phyloP scores from a whole-genome alignment of 2,888 invertebrate species.

The Drosophila neotestacea region DNA sequence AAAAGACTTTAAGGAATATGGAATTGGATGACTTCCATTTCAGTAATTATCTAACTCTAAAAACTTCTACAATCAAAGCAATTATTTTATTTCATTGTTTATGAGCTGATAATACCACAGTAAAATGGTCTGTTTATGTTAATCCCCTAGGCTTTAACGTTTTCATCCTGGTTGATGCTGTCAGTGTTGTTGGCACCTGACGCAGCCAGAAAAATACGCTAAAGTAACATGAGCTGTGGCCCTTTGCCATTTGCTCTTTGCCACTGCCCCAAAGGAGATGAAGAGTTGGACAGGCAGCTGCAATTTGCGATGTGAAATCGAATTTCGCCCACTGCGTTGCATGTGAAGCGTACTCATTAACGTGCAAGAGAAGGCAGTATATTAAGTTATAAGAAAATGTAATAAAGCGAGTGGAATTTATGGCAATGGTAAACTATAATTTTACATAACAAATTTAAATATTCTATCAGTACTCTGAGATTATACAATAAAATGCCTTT shows the following conservation, averaged over 20 bases:
- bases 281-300: constrained; percentile 28
- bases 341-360: constrained; percentile 26
- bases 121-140: background rate
- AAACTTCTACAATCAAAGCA: background rate
- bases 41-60: background rate
- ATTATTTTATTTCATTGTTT: background rate
- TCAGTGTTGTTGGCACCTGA: constrained; percentile 38
- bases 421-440: background rate
- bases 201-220: constrained; percentile 17
- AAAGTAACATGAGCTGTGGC: constrained; percentile 52
- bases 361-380: background rate
- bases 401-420: background rate
- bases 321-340: constrained; percentile 38
- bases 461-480: too few relatives aligned
- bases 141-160: background rate
- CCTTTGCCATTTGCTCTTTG: constrained; percentile 46
- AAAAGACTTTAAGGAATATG: constrained; percentile 1
- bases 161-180: constrained; percentile 29
- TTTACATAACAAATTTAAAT: background rate
- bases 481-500: too few relatives aligned
- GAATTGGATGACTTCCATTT: constrained; percentile 4
- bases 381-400: background rate
- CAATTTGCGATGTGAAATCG: constrained; percentile 43
- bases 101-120: background rate
- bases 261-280: background rate